Evolutionary conservation across 2,113 vertebrate species (phyloP).

Genomic region (Indri indri): DNA sequence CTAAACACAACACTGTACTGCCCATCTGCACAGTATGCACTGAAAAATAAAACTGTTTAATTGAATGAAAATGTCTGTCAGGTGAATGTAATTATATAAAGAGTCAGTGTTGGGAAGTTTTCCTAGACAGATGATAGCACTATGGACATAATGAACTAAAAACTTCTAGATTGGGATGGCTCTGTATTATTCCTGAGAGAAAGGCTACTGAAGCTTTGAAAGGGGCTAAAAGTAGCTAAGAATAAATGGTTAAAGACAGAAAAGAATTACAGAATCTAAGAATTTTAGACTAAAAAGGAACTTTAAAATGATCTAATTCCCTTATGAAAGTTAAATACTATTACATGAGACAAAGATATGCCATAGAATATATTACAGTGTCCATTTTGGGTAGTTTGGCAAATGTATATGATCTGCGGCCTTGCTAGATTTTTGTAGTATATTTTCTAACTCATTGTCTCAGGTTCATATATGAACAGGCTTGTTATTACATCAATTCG

Average conservation of each 20-base stretch:
- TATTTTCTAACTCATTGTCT: neutral
- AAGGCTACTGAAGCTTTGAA: neutral
- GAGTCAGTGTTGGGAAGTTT: neutral
- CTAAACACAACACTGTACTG: neutral
- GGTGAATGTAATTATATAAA: neutral
- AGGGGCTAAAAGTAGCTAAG: neutral
- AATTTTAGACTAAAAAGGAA: neutral
- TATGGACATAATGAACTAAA: neutral
- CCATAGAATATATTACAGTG: neutral
- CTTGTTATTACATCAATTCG: neutral
- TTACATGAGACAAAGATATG: neutral
- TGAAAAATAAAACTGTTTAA: neutral
- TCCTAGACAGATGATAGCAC: neutral
- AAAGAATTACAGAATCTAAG: neutral
- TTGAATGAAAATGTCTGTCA: neutral
- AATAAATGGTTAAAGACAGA: neutral
- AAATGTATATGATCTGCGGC: neutral
- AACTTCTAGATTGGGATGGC: neutral
- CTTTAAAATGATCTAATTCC: neutral
- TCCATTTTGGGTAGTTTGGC: neutral
- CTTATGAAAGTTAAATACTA: neutral
- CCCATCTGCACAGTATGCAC: neutral
- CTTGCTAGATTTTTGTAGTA: neutral
- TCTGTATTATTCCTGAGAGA: neutral
- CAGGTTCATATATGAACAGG: neutral